These are phyloP conservation scores for Rhopalosiphum padi DNA, from an alignment of 1,140 invertebrate genomes.

Conservation along the genomic window DNA sequence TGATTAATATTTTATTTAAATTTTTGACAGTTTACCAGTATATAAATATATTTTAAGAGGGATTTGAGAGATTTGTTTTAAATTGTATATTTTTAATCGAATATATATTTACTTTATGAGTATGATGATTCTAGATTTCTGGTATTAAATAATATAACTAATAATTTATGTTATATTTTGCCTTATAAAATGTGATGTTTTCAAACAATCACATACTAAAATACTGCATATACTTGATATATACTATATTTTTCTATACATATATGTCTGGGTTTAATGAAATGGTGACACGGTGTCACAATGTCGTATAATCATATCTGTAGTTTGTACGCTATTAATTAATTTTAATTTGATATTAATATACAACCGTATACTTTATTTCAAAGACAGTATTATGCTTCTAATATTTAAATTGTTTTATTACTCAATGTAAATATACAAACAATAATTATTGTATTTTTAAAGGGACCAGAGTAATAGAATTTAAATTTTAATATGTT, in stretches of 20 bases:
- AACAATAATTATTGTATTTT: neutral
- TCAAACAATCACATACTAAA: neutral
- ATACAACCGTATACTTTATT: neutral
- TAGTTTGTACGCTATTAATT: neutral
- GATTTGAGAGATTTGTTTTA: neutral
- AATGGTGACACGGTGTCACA: neutral
- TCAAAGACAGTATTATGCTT: neutral
- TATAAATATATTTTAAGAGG: neutral
- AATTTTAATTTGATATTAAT: neutral
- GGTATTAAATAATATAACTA: neutral
- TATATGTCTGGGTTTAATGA: neutral
- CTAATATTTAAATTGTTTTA: neutral
- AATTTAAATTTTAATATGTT: neutral
- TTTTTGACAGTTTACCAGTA: neutral
- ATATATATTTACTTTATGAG: neutral
- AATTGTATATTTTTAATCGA: neutral
- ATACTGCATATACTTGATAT: neutral
- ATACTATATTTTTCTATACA: neutral
- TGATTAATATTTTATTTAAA: neutral
- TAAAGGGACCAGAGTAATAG: neutral
- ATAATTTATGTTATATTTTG: neutral
- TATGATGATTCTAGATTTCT: neutral
- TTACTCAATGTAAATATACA: neutral
- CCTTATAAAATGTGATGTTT: neutral
- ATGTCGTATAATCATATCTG: neutral